Conservation (phyloP, 2,797 vertebrate species). For the Pogoniulus pusillus region DNA sequence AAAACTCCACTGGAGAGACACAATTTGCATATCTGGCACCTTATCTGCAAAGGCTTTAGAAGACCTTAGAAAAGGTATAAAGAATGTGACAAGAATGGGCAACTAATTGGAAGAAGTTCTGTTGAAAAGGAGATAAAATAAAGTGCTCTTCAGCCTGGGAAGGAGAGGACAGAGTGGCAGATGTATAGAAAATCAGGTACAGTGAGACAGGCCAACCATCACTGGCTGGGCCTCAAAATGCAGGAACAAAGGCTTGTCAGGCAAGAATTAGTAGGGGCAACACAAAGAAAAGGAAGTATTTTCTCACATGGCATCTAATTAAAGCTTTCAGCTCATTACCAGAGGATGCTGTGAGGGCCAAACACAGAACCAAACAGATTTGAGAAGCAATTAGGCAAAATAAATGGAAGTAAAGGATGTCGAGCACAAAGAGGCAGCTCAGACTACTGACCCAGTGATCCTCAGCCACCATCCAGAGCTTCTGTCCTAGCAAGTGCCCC, state of each 20-base stretch:
- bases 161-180: fast-evolving
- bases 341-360: constrained; percentile 18
- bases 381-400: constrained; percentile 61
- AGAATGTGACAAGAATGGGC: neutral
- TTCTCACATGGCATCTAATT: constrained; percentile 34
- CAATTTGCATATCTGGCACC: too few relatives aligned
- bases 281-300: constrained; percentile 33
- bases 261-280: constrained; percentile 31
- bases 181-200: fast-evolving
- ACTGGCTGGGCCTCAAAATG: neutral
- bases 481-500: fast-evolving
- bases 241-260: constrained; percentile 8
- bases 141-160: neutral
- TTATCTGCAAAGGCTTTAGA: neutral
- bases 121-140: neutral
- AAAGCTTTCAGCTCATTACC: constrained; percentile 45
- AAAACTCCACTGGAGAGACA: too few relatives aligned
- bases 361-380: constrained; percentile 43
- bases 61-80: neutral
- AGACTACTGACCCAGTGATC: neutral
- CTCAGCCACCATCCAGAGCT: neutral
- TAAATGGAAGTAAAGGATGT: constrained; percentile 35
- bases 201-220: neutral
- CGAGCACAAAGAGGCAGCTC: neutral
- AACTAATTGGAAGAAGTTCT: neutral